Evolutionary conservation across 92 coral and sea anemone genomes (phyloP).

Genomic region (Paramuricea clavata): DNA sequence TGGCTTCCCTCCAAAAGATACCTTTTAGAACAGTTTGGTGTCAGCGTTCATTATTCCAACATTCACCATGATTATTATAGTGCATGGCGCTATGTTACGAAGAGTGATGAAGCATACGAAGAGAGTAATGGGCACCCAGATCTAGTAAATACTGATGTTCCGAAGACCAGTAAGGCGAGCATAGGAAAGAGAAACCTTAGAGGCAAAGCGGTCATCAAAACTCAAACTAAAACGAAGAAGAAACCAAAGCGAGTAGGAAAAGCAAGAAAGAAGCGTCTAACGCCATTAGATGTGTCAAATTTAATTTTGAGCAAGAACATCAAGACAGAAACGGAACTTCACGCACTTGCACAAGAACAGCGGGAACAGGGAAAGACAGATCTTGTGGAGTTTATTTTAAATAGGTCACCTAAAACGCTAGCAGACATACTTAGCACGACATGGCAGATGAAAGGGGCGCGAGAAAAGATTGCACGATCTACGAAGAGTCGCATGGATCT

Average conservation of each 20-base stretch:
- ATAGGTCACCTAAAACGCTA: not conserved
- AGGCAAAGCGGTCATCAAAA: not conserved
- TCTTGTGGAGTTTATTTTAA: conserved; percentile 21
- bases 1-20: conserved; percentile 60
- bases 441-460: conserved; percentile 63
- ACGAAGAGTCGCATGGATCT: conserved; percentile 56
- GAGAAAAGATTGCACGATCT: conserved; percentile 31
- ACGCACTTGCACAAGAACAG: conserved; percentile 16
- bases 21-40: conserved; percentile 48
- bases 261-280: not conserved
- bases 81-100: conserved; percentile 66
- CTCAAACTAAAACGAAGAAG: not conserved
- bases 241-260: not conserved
- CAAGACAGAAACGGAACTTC: conserved; percentile 5
- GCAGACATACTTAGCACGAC: conserved; percentile 41
- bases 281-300: conserved; percentile 4
- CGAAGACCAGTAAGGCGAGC: conserved; percentile 53
- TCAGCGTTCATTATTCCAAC: conserved; percentile 48
- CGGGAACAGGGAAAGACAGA: conserved; percentile 28
- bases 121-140: conserved; percentile 71
- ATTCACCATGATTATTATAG: conserved; percentile 70
- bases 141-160: conserved; percentile 37
- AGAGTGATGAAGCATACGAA: conserved; percentile 37
- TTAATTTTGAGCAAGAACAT: not conserved
- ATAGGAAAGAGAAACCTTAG: not conserved